Evolutionary conservation across 2,797 vertebrate genomes (phyloP).

Genomic region (Adelosebastes latens): DNA sequence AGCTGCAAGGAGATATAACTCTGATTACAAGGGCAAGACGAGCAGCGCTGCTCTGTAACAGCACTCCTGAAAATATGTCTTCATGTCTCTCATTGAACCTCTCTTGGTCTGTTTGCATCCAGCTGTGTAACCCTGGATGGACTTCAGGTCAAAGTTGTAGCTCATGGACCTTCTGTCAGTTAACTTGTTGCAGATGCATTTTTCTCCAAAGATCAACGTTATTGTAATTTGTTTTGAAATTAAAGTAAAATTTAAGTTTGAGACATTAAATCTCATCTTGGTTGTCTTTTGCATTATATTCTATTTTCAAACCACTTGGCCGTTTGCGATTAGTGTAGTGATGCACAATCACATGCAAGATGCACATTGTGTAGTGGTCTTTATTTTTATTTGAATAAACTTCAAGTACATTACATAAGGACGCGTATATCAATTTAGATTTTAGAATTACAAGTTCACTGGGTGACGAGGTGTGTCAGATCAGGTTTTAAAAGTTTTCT

Average conservation of each 20-base stretch:
- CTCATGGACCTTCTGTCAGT: neutral
- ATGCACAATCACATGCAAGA: neutral
- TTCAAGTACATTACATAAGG: neutral
- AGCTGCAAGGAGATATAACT: constrained; percentile 44
- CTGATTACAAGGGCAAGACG: constrained; percentile 5
- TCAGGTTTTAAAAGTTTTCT: neutral
- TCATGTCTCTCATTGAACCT: neutral
- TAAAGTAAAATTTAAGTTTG: neutral
- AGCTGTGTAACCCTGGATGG: neutral
- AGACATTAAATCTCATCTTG: neutral
- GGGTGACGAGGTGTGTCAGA: neutral
- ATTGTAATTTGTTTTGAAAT: constrained; percentile 5
- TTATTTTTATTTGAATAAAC: neutral
- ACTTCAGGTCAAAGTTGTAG: neutral
- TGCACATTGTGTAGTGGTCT: neutral
- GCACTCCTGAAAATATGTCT: neutral
- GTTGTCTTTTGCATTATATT: neutral
- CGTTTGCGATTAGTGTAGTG: neutral
- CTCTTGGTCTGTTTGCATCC: neutral
- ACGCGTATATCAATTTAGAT: neutral
- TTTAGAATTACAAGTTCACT: neutral
- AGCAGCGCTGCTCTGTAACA: constrained; percentile 3
- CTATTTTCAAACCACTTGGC: neutral
- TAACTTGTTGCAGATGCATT: neutral
- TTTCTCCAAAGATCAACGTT: neutral